Percentiles rank a stretch among this genome's conserved stretches.
These are phyloP conservation scores for Semibalanus balanoides DNA, from an alignment of 1,140 invertebrate species.

Conservation along the genomic window DNA sequence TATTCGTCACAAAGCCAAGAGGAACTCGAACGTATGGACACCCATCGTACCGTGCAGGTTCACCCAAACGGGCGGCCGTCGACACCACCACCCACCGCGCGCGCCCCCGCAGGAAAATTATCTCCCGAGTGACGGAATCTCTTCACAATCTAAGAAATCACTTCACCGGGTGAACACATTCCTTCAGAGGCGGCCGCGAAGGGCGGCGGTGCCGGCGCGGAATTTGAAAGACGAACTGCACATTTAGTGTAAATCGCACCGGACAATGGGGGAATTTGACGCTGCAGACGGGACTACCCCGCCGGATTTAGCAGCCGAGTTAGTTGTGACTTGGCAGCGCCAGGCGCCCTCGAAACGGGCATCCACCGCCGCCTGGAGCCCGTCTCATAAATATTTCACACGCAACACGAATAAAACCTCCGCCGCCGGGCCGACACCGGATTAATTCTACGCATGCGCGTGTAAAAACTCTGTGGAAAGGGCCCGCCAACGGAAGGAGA, in stretches of 20 bases:
- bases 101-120: neutral
- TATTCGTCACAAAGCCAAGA: neutral
- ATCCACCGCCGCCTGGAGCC: no score
- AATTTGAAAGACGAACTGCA: neutral
- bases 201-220: no score
- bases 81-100: no score
- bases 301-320: neutral
- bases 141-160: no score
- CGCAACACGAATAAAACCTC: neutral
- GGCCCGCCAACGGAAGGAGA: neutral
- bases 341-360: no score
- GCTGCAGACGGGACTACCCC: neutral
- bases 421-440: neutral
- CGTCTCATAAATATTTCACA: neutral
- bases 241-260: neutral
- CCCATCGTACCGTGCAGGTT: neutral
- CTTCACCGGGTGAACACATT: no score
- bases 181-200: no score
- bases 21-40: neutral
- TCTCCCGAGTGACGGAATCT: no score
- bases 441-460: neutral
- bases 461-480: slow-evolving; percentile 1
- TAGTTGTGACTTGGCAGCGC: no score
- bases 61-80: neutral
- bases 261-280: neutral